Percentiles rank a stretch among this genome's conserved stretches.
These are phyloP conservation scores for Leptinotarsa defecta DNA, from an alignment of 1,140 invertebrate species.

Conservation along the genomic window DNA sequence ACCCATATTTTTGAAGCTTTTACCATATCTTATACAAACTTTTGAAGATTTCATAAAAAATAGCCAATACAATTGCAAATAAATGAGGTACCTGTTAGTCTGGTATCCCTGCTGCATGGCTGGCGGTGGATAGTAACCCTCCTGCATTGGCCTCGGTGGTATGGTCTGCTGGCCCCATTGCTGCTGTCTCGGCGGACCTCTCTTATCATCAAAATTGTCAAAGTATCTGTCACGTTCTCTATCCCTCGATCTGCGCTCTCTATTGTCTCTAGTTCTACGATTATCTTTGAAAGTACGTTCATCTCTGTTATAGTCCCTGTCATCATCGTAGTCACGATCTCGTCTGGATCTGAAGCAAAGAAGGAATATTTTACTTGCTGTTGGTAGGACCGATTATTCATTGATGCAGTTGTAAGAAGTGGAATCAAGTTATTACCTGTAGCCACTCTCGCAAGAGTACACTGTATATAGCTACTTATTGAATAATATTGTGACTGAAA, in stretches of 20 bases:
- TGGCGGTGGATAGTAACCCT: conserved; percentile 32
- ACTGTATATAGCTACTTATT: no score
- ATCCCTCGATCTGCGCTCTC: conserved; percentile 29
- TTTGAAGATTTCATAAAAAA: background rate
- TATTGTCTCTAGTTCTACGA: conserved; percentile 17
- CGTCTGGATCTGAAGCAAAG: conserved; percentile 21
- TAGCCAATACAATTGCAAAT: background rate
- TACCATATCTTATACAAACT: conserved; percentile 1
- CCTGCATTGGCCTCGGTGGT: conserved; percentile 4
- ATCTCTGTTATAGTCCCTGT: conserved; percentile 29
- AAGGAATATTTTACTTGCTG: no score
- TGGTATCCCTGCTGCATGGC: conserved; percentile 22
- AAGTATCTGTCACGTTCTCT: conserved; percentile 31
- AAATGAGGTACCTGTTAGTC: conserved; percentile 42
- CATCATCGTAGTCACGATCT: conserved; percentile 37
- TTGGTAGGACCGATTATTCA: background rate
- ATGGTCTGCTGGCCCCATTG: conserved; percentile 27
- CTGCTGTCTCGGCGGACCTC: conserved; percentile 11
- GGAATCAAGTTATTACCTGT: background rate
- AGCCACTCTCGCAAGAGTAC: no score
- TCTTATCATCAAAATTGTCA: conserved; percentile 35
- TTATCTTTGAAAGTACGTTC: conserved; percentile 21
- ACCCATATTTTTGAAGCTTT: background rate
- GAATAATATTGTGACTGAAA: no score
- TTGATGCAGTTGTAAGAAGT: background rate